Base-by-base conservation (phyloP, 1,140 invertebrate genomes). In the Drosophila bifasciata region DNA sequence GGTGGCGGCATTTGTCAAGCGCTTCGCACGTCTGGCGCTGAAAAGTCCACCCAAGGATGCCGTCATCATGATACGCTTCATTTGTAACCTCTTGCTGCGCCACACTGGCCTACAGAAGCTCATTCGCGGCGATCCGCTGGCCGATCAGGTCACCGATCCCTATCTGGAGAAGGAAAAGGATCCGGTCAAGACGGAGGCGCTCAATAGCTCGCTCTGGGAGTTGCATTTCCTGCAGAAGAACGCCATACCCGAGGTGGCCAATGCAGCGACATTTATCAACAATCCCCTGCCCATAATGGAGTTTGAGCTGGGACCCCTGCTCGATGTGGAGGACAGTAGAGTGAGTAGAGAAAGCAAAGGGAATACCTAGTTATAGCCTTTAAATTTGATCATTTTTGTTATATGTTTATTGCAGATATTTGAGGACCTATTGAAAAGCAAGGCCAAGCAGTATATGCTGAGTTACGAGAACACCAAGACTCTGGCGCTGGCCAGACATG, bases 1-100 rank as follows among this genome's bases (percentile, higher is more conserved):
- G 55, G 97, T 99, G 7, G 98, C 97, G 0, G 97, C 98, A 3
- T 99, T 99, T 92, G 95, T 95, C 3, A 99, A 99, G 92, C 94
- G 96, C 56, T 92, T 98, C 40, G 94, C 97, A 0, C 94, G 98
- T 8, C 92, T 99, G 39, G 94, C 95, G 11, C 92, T 99, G 3
- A 92, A 95, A 21, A 97, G 97, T 19, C 95, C 96, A 15, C 94
- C 96, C 1, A 95, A 96, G 64, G 96, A 97, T 89, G 94, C 97
- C 17, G 92, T 94, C 6, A 94, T 97, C 17, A 94, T 99, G 71
- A 92, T 98, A 62, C 94, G 95, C 16, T 96, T 99, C 50, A 94
- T 99, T 40, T 94, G 95, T 16, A 99, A 99, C 92, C 92, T 99
- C 23, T 92, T 99, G 23, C 92, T 97, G 21, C 93, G 97, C 40